Conservation (phyloP, 2,113 vertebrate genomes). For the Platysternon megacephalum region DNA sequence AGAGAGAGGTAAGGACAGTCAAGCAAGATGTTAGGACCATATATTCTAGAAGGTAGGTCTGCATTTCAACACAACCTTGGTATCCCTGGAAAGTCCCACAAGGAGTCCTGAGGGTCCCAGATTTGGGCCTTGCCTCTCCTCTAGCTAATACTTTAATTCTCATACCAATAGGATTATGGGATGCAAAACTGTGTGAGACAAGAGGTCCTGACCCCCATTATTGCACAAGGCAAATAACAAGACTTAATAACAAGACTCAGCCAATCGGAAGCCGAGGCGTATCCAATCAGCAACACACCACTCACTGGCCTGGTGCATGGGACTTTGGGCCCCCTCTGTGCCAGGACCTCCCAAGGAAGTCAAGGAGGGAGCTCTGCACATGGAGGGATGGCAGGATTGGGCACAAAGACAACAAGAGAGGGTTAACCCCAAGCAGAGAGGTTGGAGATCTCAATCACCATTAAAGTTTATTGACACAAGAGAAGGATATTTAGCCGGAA, state of each 20-base stretch:
- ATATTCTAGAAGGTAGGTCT: not conserved
- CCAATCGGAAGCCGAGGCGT: not conserved
- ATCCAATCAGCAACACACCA: not conserved
- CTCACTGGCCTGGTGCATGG: not conserved
- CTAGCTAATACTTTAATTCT: accelerated
- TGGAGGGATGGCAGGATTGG: not conserved
- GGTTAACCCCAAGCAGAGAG: conserved; percentile 41
- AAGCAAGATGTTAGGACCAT: not conserved
- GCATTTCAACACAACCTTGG: not conserved
- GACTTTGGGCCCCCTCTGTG: not conserved
- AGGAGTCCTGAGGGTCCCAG: not conserved
- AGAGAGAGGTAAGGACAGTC: not conserved
- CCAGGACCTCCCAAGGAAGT: not conserved
- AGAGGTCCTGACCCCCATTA: not conserved
- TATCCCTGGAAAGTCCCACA: not conserved
- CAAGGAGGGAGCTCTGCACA: not conserved
- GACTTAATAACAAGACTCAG: not conserved
- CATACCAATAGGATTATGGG: accelerated
- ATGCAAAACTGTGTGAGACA: not conserved
- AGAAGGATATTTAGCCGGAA: conserved; percentile 56
- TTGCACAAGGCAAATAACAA: not conserved
- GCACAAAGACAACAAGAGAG: not conserved
- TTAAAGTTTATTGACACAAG: conserved; percentile 72
- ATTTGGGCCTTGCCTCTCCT: not conserved
- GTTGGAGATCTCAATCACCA: conserved; percentile 57